Evolutionary conservation across 2,888 invertebrate species (phyloP), one percentile per base, ranked within the genome.

Genomic region (Xanthorhoe designata): DNA sequence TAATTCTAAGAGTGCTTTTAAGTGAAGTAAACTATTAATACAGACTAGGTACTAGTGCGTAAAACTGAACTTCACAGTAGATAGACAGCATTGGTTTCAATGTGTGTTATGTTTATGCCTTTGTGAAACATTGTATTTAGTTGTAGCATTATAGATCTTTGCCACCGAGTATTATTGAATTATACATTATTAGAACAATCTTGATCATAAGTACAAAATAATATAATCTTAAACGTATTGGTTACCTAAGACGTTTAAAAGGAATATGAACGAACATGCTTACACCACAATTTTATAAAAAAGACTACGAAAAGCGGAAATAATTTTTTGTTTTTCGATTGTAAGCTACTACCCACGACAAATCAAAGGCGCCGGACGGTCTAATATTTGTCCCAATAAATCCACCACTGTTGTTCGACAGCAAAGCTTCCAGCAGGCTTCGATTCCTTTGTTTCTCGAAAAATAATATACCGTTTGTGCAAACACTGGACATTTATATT

Each of bases 311-410:
- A 42, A 42, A 13, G 13, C 38, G 0, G 13, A 42, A 42, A 42
- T 51, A 3, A 24, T 42, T 51, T 59, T 54, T 18, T 15, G 19
- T 52, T 24, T 24, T 24, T 4, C 24, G 24, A 3, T 24, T 57
- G 17, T 18, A 32, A 52, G 29, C 38, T 32, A 38, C 50, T 38
- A 15, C 9, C 24, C 19, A 15, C 53, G 32, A 56, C 55, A 56
- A 64, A 61, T 61, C 53, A 57, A 49, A 66, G 64, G 38, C 58
- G 24, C 52, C 32, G 18, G 58, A 18, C 53, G 64, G 58, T 53
- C 53, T 58, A 47, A 64, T 64, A 58, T 64, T 58, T 64, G 53
- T 64, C 58, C 38, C 53, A 58, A 64, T 64, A 64, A 58, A 58
- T 64, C 58, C 57, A 35, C 18, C 47, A 56, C 51, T 56, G 52